Percentiles rank a stretch among this genome's conserved stretches.
phyloP scores from a whole-genome alignment of 2,113 vertebrate genomes.

The Peucedramus taeniatus region DNA sequence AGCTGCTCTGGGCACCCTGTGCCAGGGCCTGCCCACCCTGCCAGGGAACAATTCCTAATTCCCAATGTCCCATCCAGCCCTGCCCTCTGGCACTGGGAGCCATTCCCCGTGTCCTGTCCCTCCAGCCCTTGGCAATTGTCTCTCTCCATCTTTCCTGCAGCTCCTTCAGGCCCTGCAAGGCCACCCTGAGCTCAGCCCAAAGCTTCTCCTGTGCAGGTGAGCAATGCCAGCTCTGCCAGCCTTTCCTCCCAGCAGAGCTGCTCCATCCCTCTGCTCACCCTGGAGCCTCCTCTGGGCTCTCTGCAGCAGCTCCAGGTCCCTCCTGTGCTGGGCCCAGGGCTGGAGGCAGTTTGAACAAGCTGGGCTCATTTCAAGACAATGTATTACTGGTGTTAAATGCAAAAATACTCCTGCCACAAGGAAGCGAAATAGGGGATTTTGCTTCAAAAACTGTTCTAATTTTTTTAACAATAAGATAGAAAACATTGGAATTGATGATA shows the following conservation, averaged over 20 bases:
- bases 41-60: not conserved
- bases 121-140: not conserved
- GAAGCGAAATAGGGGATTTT: not conserved
- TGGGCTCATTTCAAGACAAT: not conserved
- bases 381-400: not conserved
- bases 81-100: not conserved
- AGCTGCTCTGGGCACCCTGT: not conserved
- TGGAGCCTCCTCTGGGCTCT: not conserved
- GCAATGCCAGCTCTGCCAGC: not conserved
- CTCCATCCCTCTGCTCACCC: not conserved
- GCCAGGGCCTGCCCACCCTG: not conserved
- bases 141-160: not conserved
- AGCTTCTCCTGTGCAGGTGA: not conserved
- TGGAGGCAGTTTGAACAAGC: not conserved
- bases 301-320: not conserved
- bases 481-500: not conserved
- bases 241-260: not conserved
- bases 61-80: not conserved
- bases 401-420: not conserved
- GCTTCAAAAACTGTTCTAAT: not conserved
- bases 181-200: not conserved
- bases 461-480: not conserved
- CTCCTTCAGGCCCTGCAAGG: not conserved
- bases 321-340: rapidly evolving
- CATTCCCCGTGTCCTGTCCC: rapidly evolving